A percentile compares a stretch with the other conserved stretches of the same genome.
phyloP scores from a whole-genome alignment of 2,113 vertebrate genomes.

The Pitta sordida region DNA sequence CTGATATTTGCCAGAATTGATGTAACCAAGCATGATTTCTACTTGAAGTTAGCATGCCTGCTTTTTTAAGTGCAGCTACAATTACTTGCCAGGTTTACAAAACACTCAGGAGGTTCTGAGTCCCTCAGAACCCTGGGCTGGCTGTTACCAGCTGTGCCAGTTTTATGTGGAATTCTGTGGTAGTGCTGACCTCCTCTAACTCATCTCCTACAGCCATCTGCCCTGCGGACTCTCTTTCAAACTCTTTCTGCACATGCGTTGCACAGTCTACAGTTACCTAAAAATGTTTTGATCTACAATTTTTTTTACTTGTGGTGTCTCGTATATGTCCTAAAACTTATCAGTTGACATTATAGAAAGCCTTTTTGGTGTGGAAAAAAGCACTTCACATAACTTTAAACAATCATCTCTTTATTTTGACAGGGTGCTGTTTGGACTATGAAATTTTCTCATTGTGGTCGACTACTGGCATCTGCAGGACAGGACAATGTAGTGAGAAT shows the following conservation, averaged over 20 bases:
- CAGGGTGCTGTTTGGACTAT: constrained; percentile 99
- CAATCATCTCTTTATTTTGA: background rate
- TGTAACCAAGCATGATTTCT: background rate
- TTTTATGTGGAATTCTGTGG: background rate
- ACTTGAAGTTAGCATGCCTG: too few relatives aligned
- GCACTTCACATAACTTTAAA: background rate
- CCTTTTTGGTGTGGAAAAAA: background rate
- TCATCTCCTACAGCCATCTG: background rate
- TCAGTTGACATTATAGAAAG: background rate
- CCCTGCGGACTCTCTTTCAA: background rate
- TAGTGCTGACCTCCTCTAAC: background rate
- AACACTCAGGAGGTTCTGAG: background rate
- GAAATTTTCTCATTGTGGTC: constrained; percentile 98
- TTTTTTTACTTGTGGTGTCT: background rate
- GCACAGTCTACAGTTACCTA: background rate
- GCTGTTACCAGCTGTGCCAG: background rate
- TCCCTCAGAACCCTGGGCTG: background rate
- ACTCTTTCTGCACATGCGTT: background rate
- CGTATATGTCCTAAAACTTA: background rate
- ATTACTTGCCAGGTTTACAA: background rate
- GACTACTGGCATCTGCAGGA: constrained; percentile 92
- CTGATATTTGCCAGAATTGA: background rate
- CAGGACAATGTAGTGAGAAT: constrained; percentile 97
- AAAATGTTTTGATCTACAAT: background rate
- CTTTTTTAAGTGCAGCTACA: background rate